These are phyloP conservation scores for Battus philenor DNA, from an alignment of 1,140 invertebrate genomes.

Conservation along the genomic window DNA sequence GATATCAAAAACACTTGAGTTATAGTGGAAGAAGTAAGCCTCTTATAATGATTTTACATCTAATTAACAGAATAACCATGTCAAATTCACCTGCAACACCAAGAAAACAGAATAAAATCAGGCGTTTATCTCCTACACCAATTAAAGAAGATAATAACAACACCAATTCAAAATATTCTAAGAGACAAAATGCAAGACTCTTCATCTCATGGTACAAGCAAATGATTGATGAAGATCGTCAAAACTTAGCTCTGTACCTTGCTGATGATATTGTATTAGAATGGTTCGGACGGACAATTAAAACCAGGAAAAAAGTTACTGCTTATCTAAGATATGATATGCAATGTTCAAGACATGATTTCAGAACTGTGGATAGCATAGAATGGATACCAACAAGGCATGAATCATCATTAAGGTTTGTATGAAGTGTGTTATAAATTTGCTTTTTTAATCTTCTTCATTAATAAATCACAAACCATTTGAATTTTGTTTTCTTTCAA, in stretches of 20 bases:
- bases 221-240: conserved; percentile 63
- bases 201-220: conserved; percentile 65
- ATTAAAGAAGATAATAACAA: conserved; percentile 36
- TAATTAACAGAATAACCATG: conserved; percentile 37
- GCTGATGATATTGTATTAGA: conserved; percentile 74
- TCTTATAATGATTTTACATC: no score
- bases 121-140: conserved; percentile 10
- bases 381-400: conserved; percentile 48
- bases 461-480: conserved; percentile 2
- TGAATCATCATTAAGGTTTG: conserved; percentile 44
- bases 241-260: conserved; percentile 64
- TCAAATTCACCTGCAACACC: conserved; percentile 36
- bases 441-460: background rate
- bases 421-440: conserved; percentile 11
- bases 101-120: conserved; percentile 25
- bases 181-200: conserved; percentile 43
- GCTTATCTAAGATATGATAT: conserved; percentile 64
- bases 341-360: conserved; percentile 63
- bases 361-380: conserved; percentile 55
- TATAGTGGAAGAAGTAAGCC: no score
- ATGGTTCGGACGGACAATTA: conserved; percentile 78
- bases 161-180: conserved; percentile 27
- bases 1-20: no score
- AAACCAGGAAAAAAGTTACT: conserved; percentile 68
- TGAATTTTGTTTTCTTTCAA: conserved; percentile 4